Evolutionary conservation across 2,113 vertebrate species (phyloP).

Genomic region (Pampusana beccarii): DNA sequence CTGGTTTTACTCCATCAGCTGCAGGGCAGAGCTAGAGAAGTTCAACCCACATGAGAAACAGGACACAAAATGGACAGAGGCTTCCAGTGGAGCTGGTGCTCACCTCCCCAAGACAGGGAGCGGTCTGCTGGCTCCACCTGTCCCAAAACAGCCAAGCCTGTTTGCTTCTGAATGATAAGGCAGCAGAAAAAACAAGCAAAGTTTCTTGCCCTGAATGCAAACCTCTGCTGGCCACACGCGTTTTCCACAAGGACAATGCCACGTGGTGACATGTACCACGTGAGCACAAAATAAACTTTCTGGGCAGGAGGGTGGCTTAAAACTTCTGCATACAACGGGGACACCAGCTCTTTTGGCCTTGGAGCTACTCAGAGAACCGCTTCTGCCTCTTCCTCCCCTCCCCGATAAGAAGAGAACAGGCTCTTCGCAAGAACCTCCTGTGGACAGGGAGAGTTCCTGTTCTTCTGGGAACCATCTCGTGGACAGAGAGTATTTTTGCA

Average conservation of each 20-base stretch:
- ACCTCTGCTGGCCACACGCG: neutral
- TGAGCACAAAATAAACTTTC: neutral
- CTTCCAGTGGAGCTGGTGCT: neutral
- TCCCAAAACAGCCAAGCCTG: neutral
- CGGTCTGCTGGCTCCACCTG: neutral
- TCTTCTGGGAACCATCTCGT: neutral
- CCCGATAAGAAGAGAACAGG: neutral
- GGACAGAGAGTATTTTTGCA: neutral
- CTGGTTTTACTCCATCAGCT: neutral
- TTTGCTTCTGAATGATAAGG: neutral
- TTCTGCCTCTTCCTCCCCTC: neutral
- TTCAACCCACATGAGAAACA: neutral
- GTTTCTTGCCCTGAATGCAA: neutral
- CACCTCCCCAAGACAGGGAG: neutral
- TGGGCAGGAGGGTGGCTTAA: neutral
- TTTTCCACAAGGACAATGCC: neutral
- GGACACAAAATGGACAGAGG: neutral
- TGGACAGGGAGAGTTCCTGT: neutral
- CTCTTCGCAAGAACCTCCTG: neutral
- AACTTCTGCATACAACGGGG: neutral
- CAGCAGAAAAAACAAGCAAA: neutral
- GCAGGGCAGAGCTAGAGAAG: neutral
- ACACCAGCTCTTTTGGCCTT: neutral
- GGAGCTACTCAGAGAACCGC: neutral
- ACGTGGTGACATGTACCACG: fast-evolving